Evolutionary conservation across 1,140 invertebrate genomes (phyloP), one percentile per base, ranked within the genome.

Genomic region (Drosophila mayri): DNA sequence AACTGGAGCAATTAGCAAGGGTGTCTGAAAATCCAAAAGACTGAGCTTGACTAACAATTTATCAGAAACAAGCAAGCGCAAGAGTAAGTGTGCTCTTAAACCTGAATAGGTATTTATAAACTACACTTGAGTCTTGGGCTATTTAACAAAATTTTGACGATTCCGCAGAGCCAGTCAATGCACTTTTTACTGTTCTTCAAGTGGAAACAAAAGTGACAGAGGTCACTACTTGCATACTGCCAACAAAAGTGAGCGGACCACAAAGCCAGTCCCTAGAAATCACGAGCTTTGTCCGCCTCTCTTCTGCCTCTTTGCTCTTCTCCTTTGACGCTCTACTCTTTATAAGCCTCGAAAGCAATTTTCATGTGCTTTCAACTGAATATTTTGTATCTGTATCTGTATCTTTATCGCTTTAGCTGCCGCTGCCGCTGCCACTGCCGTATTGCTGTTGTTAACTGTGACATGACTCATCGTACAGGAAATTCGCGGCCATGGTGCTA

Each of bases 391-490:
- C 44, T 61, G 44, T 77, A 74, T 88, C 61, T 64, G 41, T 75
- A 71, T 88, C 61, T 83, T 83, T 88, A 88, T 87, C 84, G 63
- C 52, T 86, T 67, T 65, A 71, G 43, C 58, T 50, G 25, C 16
- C 25, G 40, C 25, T 72, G 46, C 25, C 22, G 25, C 25, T 25
- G 46, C 25, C 18, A 40, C 52, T 49, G 46, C 8, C 25, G 40
- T 28, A 30, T 35, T 54, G 49, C 18, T 61, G 40, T 65, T 66
- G 63, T 62, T 66, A 37, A 57, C 32, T 61, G 62, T 43, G 62
- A 12, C 28, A 80, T 88, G 84, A 88, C 37, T 88, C 84, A 88
- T 62, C 43, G 61, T 49, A 63, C 84, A 87, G 84, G 80, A 87
- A 88, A 84, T 81, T 80, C 74, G 76, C 57, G 62, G 57, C 50